Percentiles rank a stretch among this genome's conserved stretches.
Evolutionary conservation across 2,888 invertebrate species (phyloP).

Genomic region (Drosophila leonis): DNA sequence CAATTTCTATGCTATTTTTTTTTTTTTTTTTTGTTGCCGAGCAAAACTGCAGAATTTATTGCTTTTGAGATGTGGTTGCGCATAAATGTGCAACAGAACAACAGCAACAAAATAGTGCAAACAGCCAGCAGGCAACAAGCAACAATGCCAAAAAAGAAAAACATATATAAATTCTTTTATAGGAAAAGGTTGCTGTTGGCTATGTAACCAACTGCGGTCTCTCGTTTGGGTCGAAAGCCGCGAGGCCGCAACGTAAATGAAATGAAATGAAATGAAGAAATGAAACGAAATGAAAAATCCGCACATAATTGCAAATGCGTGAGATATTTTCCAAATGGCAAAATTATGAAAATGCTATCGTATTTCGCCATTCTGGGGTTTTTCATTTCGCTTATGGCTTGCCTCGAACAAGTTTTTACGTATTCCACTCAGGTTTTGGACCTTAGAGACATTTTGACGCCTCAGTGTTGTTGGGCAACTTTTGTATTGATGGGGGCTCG

Average conservation of each 20-base stretch:
- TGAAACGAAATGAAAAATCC: conserved; percentile 69
- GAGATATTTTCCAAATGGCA: conserved; percentile 78
- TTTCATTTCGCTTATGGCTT: conserved; percentile 12
- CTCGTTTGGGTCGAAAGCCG: conserved; percentile 33
- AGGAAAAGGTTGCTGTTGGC: conserved; percentile 24
- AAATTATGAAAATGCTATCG: conserved; percentile 70
- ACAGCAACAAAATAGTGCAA: conserved; percentile 34
- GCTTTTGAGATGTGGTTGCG: conserved; percentile 77
- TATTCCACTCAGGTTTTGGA: conserved; percentile 61
- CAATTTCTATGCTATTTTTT: conserved; percentile 19
- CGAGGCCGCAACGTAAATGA: conserved; percentile 56
- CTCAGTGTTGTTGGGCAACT: conserved; percentile 37
- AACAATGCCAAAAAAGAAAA: conserved; percentile 34
- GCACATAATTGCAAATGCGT: conserved; percentile 80
- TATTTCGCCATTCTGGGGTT: conserved; percentile 12
- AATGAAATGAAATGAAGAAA: conserved; percentile 38
- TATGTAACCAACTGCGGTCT: conserved; percentile 53
- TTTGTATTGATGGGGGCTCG: conserved; percentile 38
- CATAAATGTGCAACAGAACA: conserved; percentile 67
- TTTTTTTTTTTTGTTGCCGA: conserved; percentile 36
- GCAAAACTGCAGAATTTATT: conserved; percentile 75
- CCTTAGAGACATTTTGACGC: conserved; percentile 56
- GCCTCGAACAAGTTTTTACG: conserved; percentile 29
- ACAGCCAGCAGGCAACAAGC: conserved; percentile 42
- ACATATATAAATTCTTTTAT: conserved; percentile 3